Percentiles rank a stretch among this genome's conserved stretches.
Evolutionary conservation across 1,140 invertebrate genomes (phyloP).

Genomic region (Prorops nasuta): DNA sequence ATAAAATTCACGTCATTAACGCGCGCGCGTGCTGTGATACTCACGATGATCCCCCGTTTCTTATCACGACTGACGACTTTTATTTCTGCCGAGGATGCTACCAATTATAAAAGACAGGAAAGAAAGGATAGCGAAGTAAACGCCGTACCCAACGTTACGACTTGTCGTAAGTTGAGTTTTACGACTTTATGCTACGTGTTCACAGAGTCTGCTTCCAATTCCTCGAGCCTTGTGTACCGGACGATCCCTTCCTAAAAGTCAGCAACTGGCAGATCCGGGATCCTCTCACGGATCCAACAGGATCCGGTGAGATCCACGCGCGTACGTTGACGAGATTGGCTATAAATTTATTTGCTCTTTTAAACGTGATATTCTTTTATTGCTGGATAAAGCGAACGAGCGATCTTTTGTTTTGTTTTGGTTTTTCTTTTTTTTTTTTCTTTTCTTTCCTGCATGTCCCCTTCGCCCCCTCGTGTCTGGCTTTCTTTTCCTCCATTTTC

Average conservation of each 20-base stretch:
- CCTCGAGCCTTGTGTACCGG: slow-evolving; percentile 7
- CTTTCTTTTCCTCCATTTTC: slow-evolving; percentile 8
- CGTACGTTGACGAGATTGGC: slow-evolving; percentile 45
- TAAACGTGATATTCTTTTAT: slow-evolving; percentile 47
- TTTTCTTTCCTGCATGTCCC: too few relatives aligned
- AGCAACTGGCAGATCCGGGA: slow-evolving; percentile 1
- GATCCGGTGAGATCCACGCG: slow-evolving; percentile 17
- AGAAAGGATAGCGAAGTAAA: slow-evolving; percentile 23
- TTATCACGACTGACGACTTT: slow-evolving; percentile 38
- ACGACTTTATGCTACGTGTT: slow-evolving; percentile 51
- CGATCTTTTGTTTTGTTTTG: slow-evolving; percentile 16
- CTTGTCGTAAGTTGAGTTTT: slow-evolving; percentile 46
- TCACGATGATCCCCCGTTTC: slow-evolving; percentile 13
- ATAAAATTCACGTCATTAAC: slow-evolving; percentile 41
- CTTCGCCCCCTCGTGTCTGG: too few relatives aligned
- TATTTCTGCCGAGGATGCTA: slow-evolving; percentile 31
- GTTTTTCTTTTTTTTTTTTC: too few relatives aligned
- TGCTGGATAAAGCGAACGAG: slow-evolving; percentile 38
- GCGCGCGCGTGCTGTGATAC: too few relatives aligned
- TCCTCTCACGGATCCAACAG: slow-evolving; percentile 5
- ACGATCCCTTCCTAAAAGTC: slow-evolving; percentile 4
- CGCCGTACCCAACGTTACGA: slow-evolving; percentile 38
- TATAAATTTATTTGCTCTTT: slow-evolving; percentile 51
- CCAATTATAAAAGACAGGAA: slow-evolving; percentile 37
- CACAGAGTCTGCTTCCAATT: slow-evolving; percentile 37